Base-by-base conservation (phyloP, 2,888 invertebrate species). In the Hydrotaea diabolus region DNA sequence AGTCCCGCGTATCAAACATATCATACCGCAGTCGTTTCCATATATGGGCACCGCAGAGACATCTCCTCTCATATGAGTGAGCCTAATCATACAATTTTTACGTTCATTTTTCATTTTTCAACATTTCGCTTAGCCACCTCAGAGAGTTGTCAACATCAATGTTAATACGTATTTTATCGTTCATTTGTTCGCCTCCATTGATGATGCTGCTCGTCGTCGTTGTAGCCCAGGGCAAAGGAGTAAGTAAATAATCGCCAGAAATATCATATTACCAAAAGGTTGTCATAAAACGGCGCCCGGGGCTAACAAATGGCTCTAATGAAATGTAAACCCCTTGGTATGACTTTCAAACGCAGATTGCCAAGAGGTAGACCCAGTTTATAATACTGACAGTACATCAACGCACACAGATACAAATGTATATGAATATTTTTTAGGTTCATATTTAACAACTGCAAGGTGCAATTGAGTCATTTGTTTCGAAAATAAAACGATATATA, bases 391-490 rank as follows among this genome's bases (percentile, higher is more conserved):
- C n/a, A n/a, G n/a, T n/a, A n/a, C n/a, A 31, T 55, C 23, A 59
- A 59, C 59, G 46, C 31, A 31, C 59, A 69, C n/a, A n/a, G n/a
- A n/a, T n/a, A n/a, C n/a, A n/a, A n/a, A n/a, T n/a, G n/a, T n/a
- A n/a, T n/a, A n/a, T n/a, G n/a, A n/a, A 43, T 7, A 59, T 59
- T 69, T 74, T 21, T 43, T 62, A n/a, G 23, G 46, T 21, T 69
- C 13, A 4, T 23, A 69, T 69, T 19, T 73, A 26, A 17, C 31
- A 21, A 21, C 53, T 62, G 74, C 74, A 74, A 74, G 74, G 62
- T 74, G 74, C 74, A 74, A 74, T 74, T 74, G 59, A 59, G 74
- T 39, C 31, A 74, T 74, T 74, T 74, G 74, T 74, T 74, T 62
- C 46, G 23, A n/a, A 46, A 26, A 74, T 59, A 59, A 74, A 73